These are phyloP conservation scores for Drosophila picticornis DNA, from an alignment of 2,888 invertebrate species.

Conservation along the genomic window DNA sequence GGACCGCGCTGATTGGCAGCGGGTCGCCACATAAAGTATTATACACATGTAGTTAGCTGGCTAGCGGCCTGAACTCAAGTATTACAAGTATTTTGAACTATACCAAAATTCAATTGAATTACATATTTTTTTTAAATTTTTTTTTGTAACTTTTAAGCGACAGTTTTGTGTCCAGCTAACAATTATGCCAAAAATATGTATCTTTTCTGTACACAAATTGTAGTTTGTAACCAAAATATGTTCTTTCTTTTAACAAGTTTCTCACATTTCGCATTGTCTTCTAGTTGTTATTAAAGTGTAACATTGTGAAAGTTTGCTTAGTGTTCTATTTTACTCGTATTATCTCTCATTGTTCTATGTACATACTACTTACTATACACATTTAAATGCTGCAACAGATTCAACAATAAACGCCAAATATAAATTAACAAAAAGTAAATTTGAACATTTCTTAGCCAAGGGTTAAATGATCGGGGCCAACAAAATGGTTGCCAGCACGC, in stretches of 20 bases:
- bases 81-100: conserved; percentile 66
- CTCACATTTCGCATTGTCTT: conserved; percentile 21
- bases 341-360: conserved; percentile 45
- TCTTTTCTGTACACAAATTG: conserved; percentile 48
- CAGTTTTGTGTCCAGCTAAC: conserved; percentile 56
- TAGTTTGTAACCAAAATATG: conserved; percentile 35
- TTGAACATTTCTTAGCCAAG: conserved; percentile 6
- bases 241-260: conserved; percentile 18
- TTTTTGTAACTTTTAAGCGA: conserved; percentile 42
- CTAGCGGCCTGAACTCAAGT: conserved; percentile 63
- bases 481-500: conserved; percentile 53
- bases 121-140: conserved; percentile 15
- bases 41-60: conserved; percentile 31
- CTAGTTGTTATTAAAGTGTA: conserved; percentile 50
- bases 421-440: conserved; percentile 43
- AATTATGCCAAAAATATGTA: conserved; percentile 45
- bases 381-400: conserved; percentile 40
- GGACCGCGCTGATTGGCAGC: conserved; percentile 80
- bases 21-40: conserved; percentile 30
- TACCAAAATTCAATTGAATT: conserved; percentile 36
- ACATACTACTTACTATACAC: conserved; percentile 26
- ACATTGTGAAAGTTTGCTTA: conserved; percentile 30
- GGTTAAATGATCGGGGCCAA: conserved; percentile 13
- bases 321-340: conserved; percentile 22
- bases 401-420: conserved; percentile 49